A percentile compares a stretch with the other conserved stretches of the same genome.
Evolutionary conservation across 1,140 invertebrate genomes (phyloP).

Genomic region (Megalonaias nervosa): DNA sequence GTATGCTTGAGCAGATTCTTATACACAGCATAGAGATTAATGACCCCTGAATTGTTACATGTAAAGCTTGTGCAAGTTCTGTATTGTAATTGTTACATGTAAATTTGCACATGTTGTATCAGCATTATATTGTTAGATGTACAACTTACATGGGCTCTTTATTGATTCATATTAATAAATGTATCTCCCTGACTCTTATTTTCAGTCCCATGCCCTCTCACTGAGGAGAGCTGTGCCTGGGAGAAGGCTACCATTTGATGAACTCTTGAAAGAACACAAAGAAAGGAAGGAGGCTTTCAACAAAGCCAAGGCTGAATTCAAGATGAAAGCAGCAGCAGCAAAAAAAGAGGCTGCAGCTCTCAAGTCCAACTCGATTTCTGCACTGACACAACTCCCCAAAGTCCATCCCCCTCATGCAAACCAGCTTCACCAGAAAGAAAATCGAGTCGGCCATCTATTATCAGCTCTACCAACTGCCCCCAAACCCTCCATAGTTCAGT

Average conservation of each 20-base stretch:
- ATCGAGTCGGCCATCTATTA: too few species aligned
- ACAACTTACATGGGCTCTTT: too few species aligned
- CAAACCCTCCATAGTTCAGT: too few species aligned
- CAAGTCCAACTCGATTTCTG: conserved; percentile 16
- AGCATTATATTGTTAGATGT: too few species aligned
- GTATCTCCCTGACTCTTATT: conserved; percentile 8
- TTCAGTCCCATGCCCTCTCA: conserved; percentile 82
- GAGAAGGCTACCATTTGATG: conserved; percentile 84
- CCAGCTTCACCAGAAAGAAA: background rate
- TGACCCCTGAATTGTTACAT: too few species aligned
- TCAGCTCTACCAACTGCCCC: too few species aligned
- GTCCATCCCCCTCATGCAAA: conserved; percentile 4
- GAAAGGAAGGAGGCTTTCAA: conserved; percentile 72
- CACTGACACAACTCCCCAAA: conserved; percentile 13
- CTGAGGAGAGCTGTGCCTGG: conserved; percentile 82
- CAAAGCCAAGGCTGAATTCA: conserved; percentile 58
- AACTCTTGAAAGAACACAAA: conserved; percentile 83
- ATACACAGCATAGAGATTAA: too few species aligned
- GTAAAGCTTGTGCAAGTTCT: too few species aligned
- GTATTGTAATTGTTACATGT: too few species aligned
- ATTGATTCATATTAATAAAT: too few species aligned
- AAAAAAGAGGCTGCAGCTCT: conserved; percentile 17
- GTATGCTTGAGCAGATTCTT: too few species aligned
- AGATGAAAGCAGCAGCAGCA: conserved; percentile 41
- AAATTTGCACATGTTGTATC: too few species aligned